Conservation (phyloP, 1,140 invertebrate genomes). For the Pseudomyrmex gracilis region DNA sequence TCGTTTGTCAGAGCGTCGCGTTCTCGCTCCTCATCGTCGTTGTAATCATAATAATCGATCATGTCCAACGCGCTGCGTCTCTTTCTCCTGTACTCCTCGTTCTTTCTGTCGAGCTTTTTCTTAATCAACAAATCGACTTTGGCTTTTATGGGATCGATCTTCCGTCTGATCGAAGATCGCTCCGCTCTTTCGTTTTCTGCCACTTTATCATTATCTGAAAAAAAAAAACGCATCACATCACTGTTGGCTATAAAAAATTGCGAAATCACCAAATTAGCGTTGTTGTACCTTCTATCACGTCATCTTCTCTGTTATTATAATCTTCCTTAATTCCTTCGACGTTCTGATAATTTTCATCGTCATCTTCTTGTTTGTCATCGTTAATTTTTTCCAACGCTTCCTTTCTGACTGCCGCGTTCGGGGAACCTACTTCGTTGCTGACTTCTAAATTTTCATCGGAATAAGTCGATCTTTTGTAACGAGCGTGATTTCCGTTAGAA, state of each 20-base stretch:
- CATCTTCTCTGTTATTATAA: constrained; percentile 53
- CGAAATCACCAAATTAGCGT: constrained; percentile 6
- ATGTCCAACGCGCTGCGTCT: constrained; percentile 52
- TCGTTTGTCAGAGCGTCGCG: constrained; percentile 11
- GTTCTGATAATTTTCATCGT: constrained; percentile 58
- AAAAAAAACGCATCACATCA: neutral
- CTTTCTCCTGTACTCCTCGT: neutral
- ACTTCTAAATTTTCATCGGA: neutral
- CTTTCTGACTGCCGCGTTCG: neutral
- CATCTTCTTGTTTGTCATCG: constrained; percentile 16
- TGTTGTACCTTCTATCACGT: constrained; percentile 37
- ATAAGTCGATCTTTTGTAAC: constrained; percentile 21
- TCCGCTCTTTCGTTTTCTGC: constrained; percentile 4
- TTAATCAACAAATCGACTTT: constrained; percentile 70
- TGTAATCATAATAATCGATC: constrained; percentile 77
- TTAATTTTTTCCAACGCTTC: neutral
- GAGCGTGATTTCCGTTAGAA: neutral
- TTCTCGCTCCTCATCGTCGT: constrained; percentile 53
- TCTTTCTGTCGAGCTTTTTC: constrained; percentile 56
- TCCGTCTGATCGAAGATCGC: neutral
- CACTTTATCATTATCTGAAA: neutral
- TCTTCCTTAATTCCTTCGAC: constrained; percentile 22
- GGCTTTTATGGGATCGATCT: constrained; percentile 46
- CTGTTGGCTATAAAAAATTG: neutral
- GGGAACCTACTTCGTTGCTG: neutral